Conservation (phyloP, 2,113 vertebrate species). For the Falcunculus frontatus region DNA sequence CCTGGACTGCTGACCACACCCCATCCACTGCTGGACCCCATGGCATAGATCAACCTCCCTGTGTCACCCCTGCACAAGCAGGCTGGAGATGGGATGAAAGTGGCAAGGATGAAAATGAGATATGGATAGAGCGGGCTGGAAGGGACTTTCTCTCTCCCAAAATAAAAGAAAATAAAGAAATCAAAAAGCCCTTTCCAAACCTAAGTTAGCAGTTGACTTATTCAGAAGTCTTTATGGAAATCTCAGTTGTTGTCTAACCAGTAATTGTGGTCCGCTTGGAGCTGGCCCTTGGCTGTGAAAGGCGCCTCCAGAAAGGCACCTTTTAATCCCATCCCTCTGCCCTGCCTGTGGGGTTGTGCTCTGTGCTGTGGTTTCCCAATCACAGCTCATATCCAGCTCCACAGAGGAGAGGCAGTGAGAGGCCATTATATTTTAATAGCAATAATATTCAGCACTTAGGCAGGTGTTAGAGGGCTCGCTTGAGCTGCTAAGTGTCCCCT, state of each 20-base stretch:
- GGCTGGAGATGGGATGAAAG: not conserved
- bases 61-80: not conserved
- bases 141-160: not conserved
- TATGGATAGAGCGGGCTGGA: not conserved
- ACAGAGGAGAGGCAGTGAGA: not conserved
- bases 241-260: not conserved
- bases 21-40: not conserved
- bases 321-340: not conserved
- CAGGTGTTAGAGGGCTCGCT: not conserved
- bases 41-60: not conserved
- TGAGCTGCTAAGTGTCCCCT: not conserved
- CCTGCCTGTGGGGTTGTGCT: not conserved
- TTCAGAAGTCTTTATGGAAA: not conserved
- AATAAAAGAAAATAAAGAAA: not conserved
- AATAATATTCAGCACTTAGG: not conserved
- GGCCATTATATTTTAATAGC: not conserved
- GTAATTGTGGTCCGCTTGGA: not conserved
- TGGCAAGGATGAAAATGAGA: not conserved
- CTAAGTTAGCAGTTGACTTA: not conserved
- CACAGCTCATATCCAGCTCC: not conserved
- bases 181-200: not conserved
- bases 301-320: not conserved
- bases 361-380: not conserved
- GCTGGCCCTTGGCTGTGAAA: not conserved
- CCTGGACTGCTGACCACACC: not conserved